These are phyloP conservation scores for Eupithecia pulchellata DNA, from an alignment of 2,888 invertebrate genomes.

Conservation along the genomic window DNA sequence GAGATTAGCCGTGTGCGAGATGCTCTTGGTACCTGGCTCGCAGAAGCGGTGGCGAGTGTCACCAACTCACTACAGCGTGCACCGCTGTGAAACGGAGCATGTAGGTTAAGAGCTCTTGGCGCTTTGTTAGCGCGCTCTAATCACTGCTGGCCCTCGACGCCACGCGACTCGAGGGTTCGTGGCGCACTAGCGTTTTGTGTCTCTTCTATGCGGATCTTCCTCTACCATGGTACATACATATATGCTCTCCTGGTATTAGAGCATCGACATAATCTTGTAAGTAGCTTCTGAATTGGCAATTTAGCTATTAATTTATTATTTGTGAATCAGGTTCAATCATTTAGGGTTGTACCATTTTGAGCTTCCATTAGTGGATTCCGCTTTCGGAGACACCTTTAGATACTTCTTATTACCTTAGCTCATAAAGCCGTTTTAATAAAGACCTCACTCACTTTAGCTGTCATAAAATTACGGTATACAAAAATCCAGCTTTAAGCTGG, in stretches of 20 bases:
- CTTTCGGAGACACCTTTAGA: no score
- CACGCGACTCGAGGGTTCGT: constrained; percentile 75
- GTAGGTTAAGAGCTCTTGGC: constrained; percentile 81
- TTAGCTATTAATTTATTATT: no score
- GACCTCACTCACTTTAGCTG: no score
- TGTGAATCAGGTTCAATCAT: no score
- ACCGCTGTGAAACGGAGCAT: constrained; percentile 82
- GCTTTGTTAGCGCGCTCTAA: constrained; percentile 85
- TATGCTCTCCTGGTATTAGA: constrained; percentile 44
- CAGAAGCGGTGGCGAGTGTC: constrained; percentile 68
- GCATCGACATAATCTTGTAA: constrained; percentile 3
- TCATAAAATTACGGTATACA: no score
- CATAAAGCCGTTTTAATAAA: no score
- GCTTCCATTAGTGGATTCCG: no score
- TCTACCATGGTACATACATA: constrained; percentile 43
- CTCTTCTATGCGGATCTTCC: constrained; percentile 67
- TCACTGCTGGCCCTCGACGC: constrained; percentile 80
- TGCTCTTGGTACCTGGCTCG: constrained; percentile 62
- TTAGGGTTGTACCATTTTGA: no score
- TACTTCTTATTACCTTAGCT: no score
- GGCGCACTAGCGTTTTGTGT: constrained; percentile 81
- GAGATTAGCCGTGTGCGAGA: constrained; percentile 68
- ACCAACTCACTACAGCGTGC: constrained; percentile 64
- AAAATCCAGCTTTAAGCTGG: no score
- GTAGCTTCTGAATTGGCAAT: background rate